Conservation (phyloP, 2,888 invertebrate genomes). For the Ormyrus thymus region DNA sequence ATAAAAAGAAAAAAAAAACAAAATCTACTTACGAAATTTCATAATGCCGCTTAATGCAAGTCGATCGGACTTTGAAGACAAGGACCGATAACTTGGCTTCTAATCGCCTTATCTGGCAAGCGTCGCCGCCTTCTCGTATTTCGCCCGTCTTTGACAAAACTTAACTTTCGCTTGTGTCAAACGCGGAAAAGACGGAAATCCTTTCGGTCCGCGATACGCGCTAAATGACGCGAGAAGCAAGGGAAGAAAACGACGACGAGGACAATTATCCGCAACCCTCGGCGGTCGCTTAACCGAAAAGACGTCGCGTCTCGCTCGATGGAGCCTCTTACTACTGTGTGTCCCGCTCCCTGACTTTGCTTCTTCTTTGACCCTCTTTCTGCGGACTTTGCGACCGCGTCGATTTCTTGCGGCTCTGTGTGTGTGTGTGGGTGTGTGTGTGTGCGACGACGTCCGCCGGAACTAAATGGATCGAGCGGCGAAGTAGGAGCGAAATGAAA, state of each 20-base stretch:
- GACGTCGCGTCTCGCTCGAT: background rate
- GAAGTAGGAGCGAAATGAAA: background rate
- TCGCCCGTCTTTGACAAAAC: background rate
- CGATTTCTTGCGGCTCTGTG: too few species aligned
- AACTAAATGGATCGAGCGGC: constrained; percentile 33
- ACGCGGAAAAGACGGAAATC: constrained; percentile 3
- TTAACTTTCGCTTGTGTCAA: background rate
- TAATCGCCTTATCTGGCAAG: constrained; percentile 40
- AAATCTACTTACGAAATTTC: background rate
- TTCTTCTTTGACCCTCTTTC: constrained; percentile 45
- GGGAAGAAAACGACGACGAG: background rate
- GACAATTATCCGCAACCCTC: constrained; percentile 30
- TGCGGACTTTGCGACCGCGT: background rate
- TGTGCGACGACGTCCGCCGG: background rate
- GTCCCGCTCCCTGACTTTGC: constrained; percentile 21
- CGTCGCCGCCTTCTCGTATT: background rate
- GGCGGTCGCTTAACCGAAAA: constrained; percentile 18
- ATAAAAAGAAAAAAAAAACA: background rate
- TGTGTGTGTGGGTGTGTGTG: too few species aligned
- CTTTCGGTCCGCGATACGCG: constrained; percentile 16
- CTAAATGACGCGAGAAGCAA: constrained; percentile 26
- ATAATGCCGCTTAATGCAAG: background rate
- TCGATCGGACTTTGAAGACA: background rate
- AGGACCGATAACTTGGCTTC: constrained; percentile 11
- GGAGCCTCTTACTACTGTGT: background rate